Evolutionary conservation across 2,113 vertebrate species (phyloP).

Genomic region (Saguinus imperator): DNA sequence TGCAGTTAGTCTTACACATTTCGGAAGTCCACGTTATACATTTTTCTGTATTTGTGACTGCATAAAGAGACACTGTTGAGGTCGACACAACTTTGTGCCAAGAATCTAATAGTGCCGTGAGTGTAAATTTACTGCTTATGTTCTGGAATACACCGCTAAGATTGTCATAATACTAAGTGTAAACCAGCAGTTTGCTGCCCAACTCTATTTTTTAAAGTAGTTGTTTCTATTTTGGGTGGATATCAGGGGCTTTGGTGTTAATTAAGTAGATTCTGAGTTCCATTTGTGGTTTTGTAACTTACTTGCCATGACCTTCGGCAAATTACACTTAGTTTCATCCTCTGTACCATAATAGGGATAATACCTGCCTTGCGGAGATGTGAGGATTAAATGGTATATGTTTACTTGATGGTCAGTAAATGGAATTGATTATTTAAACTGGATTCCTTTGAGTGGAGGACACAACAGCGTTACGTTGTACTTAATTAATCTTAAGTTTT

Average conservation of each 20-base stretch:
- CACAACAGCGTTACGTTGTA: neutral
- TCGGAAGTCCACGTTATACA: neutral
- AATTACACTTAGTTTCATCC: neutral
- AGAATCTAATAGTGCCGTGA: neutral
- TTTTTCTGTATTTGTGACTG: constrained; percentile 12
- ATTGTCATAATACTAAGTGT: neutral
- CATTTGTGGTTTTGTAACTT: neutral
- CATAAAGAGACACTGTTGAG: constrained; percentile 39
- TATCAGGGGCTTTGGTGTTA: neutral
- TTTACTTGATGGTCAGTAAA: constrained; percentile 24
- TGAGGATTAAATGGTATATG: constrained; percentile 7
- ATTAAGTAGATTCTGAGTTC: neutral
- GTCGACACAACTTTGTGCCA: constrained; percentile 15
- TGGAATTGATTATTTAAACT: neutral
- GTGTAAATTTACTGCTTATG: neutral
- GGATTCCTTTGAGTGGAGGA: neutral
- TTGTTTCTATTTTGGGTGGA: neutral
- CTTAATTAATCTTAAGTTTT: constrained; percentile 9
- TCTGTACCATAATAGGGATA: neutral
- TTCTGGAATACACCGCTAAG: neutral
- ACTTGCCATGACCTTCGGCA: neutral
- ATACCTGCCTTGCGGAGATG: neutral
- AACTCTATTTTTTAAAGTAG: neutral
- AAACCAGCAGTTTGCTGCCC: neutral
- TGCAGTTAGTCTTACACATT: neutral